A percentile compares a stretch with the other conserved stretches of the same genome.
Evolutionary conservation across 2,113 vertebrate genomes (phyloP).

Genomic region (Ophthalmolycus amberensis): DNA sequence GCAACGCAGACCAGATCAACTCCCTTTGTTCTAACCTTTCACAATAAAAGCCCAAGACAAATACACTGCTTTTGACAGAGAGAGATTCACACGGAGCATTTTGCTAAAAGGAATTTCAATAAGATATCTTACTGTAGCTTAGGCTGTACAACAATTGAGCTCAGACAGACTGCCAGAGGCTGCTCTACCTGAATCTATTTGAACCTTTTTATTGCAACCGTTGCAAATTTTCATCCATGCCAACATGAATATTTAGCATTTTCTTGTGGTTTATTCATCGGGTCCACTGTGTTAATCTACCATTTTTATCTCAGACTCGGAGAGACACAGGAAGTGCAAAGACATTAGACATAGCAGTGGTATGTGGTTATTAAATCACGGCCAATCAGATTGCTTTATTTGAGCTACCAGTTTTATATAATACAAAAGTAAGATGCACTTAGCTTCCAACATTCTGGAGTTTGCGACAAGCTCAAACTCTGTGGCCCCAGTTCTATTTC

Average conservation of each 20-base stretch:
- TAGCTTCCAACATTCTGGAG: slow-evolving; percentile 23
- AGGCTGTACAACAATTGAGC: no score
- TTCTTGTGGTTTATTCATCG: not conserved
- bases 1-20: not conserved
- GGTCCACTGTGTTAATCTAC: not conserved
- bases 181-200: no score
- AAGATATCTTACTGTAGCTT: not conserved
- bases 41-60: not conserved
- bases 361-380: not conserved
- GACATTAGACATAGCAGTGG: not conserved
- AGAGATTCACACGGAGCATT: no score
- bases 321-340: not conserved
- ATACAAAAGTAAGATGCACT: slow-evolving; percentile 10
- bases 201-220: no score
- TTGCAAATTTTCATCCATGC: not conserved
- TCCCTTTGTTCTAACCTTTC: not conserved
- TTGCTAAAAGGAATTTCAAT: not conserved
- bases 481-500: slow-evolving; percentile 47
- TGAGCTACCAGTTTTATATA: not conserved
- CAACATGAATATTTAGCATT: not conserved
- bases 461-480: slow-evolving; percentile 36
- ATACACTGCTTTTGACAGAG: not conserved
- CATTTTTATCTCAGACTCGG: not conserved
- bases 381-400: not conserved
- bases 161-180: no score